A percentile compares a stretch with the other conserved stretches of the same genome.
Evolutionary conservation across 2,113 vertebrate species (phyloP).

Genomic region (Mus musculus): GRCm39 chr19:28473001-28473500

Average conservation of each 20-base stretch:
- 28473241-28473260: conserved; percentile 5
- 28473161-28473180: neutral
- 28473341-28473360: conserved; percentile 52
- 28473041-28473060: conserved; percentile 26
- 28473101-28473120: neutral
- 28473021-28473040: conserved; percentile 25
- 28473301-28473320: neutral
- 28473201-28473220: neutral
- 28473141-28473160: neutral
- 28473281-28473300: neutral
- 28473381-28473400: conserved; percentile 58
- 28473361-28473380: conserved; percentile 42
- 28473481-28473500: conserved; percentile 45
- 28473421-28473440: neutral
- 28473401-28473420: conserved; percentile 51
- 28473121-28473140: conserved; percentile 1
- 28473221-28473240: neutral
- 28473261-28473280: neutral
- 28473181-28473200: neutral
- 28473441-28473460: conserved; percentile 6
- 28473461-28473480: neutral
- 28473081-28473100: neutral
- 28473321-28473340: conserved; percentile 33
- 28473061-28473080: neutral
- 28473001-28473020: neutral